Conservation (phyloP, 1,140 invertebrate species). For the Leptinotarsa undecemlineata region DNA sequence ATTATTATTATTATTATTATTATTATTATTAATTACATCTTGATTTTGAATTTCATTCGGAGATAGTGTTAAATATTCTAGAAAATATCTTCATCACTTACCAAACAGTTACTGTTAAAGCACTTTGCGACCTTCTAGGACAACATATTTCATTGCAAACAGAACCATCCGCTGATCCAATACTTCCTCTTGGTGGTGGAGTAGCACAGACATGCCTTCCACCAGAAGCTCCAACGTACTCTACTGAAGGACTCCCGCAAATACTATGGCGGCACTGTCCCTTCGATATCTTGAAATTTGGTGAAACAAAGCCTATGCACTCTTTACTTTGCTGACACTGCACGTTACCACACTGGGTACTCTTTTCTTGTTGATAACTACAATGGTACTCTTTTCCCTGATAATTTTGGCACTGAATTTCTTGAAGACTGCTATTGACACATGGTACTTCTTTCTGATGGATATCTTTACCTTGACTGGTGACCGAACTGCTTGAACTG, state of each 20-base stretch:
- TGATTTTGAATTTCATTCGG: no score
- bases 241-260: conserved; percentile 56
- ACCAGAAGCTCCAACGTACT: conserved; percentile 62
- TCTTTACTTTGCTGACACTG: conserved; percentile 46
- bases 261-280: conserved; percentile 52
- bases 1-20: no score
- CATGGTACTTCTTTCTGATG: conserved; percentile 34
- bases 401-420: conserved; percentile 54
- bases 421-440: conserved; percentile 47
- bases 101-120: conserved; percentile 65
- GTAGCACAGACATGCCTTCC: conserved; percentile 64
- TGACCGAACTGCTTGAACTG: conserved; percentile 55
- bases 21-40: no score
- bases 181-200: conserved; percentile 58
- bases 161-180: conserved; percentile 49
- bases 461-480: conserved; percentile 45
- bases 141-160: conserved; percentile 53
- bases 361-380: conserved; percentile 47
- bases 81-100: conserved; percentile 55
- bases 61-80: no score
- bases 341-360: conserved; percentile 50
- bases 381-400: conserved; percentile 40
- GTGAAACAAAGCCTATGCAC: conserved; percentile 56
- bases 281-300: conserved; percentile 52
- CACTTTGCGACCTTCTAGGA: conserved; percentile 59